phyloP scores from a whole-genome alignment of 2,113 vertebrate species.

The Cromileptes altivelis region DNA sequence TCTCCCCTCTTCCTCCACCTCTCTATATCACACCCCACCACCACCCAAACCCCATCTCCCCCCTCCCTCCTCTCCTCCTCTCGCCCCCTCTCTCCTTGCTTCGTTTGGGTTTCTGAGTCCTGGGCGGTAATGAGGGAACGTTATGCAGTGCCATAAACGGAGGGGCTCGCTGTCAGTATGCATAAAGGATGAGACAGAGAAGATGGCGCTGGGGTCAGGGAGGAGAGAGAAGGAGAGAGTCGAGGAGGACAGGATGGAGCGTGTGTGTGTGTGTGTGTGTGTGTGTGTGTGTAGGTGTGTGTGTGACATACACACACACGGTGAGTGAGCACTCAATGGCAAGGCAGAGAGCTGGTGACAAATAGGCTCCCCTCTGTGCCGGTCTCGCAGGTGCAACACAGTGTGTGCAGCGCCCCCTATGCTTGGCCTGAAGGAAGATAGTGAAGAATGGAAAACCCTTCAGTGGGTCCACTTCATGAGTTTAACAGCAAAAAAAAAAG shows the following conservation, averaged over 20 bases:
- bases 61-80: constrained; percentile 31
- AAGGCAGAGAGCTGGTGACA: constrained; percentile 57
- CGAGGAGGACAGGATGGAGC: constrained; percentile 74
- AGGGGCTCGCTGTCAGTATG: constrained; percentile 93
- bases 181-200: constrained; percentile 95
- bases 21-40: constrained; percentile 49
- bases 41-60: constrained; percentile 42
- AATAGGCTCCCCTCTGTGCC: constrained; percentile 55
- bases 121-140: constrained; percentile 94
- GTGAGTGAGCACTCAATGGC: constrained; percentile 62
- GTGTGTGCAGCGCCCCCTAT: constrained; percentile 69
- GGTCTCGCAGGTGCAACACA: constrained; percentile 61
- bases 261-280: constrained; percentile 39
- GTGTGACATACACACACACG: constrained; percentile 29
- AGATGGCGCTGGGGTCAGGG: constrained; percentile 89
- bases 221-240: constrained; percentile 74
- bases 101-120: constrained; percentile 89
- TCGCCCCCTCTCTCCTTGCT: constrained; percentile 82
- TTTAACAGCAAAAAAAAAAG: not conserved
- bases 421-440: constrained; percentile 10
- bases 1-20: constrained; percentile 80
- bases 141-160: constrained; percentile 95
- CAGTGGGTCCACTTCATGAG: not conserved
- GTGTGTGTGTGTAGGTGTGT: constrained; percentile 44
- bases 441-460: not conserved